These are phyloP conservation scores for Schmidtea mediterranea DNA, from an alignment of 1,140 invertebrate species.

Conservation along the genomic window DNA sequence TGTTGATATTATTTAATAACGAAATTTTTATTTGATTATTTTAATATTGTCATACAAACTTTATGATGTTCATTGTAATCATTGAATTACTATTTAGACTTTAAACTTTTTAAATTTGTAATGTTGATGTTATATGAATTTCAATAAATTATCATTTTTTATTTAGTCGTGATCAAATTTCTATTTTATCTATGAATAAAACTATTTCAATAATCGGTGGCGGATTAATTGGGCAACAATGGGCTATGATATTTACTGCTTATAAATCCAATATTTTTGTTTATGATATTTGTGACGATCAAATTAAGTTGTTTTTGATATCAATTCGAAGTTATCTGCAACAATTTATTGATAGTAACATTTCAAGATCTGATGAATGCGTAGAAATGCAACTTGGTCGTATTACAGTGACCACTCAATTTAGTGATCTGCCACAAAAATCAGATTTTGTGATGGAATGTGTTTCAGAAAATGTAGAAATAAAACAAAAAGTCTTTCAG, in stretches of 20 bases:
- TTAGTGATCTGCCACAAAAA: slow-evolving; percentile 30
- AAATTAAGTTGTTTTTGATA: slow-evolving; percentile 38
- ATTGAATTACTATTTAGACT: too few species aligned
- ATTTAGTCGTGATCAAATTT: too few species aligned
- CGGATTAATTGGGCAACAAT: slow-evolving; percentile 67
- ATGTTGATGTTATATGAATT: too few species aligned
- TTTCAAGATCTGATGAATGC: slow-evolving; percentile 37
- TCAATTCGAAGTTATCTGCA: slow-evolving; percentile 45
- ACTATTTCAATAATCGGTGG: slow-evolving; percentile 28
- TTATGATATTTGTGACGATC: slow-evolving; percentile 48
- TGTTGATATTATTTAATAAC: too few species aligned
- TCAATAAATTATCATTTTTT: too few species aligned
- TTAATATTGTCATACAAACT: too few species aligned
- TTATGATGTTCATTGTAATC: too few species aligned
- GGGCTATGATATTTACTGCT: slow-evolving; percentile 78
- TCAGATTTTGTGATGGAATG: slow-evolving; percentile 52
- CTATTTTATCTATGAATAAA: too few species aligned
- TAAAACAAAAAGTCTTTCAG: slow-evolving; percentile 52
- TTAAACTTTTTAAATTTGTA: too few species aligned
- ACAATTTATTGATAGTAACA: slow-evolving; percentile 37
- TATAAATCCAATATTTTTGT: slow-evolving; percentile 56
- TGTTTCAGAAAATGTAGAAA: slow-evolving; percentile 51
- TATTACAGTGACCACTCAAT: slow-evolving; percentile 30
- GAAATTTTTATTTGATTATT: too few species aligned
- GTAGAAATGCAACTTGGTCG: slow-evolving; percentile 44